A percentile compares a stretch with the other conserved stretches of the same genome.
Conservation (phyloP, 2,888 invertebrate genomes). For the Catocala sponsa region DNA sequence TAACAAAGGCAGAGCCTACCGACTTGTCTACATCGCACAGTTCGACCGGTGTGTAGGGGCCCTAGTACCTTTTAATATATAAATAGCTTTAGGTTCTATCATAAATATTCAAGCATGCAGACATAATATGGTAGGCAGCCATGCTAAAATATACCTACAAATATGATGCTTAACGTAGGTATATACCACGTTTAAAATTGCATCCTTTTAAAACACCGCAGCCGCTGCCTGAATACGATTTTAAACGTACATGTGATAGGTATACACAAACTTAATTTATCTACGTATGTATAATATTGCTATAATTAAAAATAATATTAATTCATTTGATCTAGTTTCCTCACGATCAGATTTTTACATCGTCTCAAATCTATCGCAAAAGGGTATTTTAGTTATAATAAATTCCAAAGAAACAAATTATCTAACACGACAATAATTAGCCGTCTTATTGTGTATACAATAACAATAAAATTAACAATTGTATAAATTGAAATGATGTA, state of each 20-base stretch:
- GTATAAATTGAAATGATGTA: constrained; percentile 24
- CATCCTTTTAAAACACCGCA: constrained; percentile 23
- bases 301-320: constrained; percentile 58
- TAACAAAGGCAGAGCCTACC: neutral
- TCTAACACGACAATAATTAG: constrained; percentile 36
- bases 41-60: constrained; percentile 31
- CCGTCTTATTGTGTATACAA: constrained; percentile 33
- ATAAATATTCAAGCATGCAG: constrained; percentile 47
- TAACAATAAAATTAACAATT: constrained; percentile 43
- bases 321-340: constrained; percentile 82
- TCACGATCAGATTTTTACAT: constrained; percentile 52
- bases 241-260: constrained; percentile 46
- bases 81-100: constrained; percentile 46
- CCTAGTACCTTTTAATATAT: constrained; percentile 35
- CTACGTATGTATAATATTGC: constrained; percentile 68
- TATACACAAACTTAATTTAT: constrained; percentile 52
- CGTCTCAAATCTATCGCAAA: constrained; percentile 38
- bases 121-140: constrained; percentile 27
- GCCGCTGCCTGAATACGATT: constrained; percentile 42
- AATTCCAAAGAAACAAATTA: constrained; percentile 39
- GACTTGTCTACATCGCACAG: constrained; percentile 2
- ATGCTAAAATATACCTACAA: constrained; percentile 30
- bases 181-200: constrained; percentile 50
- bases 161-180: constrained; percentile 30
- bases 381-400: constrained; percentile 32